Evolutionary conservation across 1,140 invertebrate species (phyloP).

Genomic region (Augochlora pura): DNA sequence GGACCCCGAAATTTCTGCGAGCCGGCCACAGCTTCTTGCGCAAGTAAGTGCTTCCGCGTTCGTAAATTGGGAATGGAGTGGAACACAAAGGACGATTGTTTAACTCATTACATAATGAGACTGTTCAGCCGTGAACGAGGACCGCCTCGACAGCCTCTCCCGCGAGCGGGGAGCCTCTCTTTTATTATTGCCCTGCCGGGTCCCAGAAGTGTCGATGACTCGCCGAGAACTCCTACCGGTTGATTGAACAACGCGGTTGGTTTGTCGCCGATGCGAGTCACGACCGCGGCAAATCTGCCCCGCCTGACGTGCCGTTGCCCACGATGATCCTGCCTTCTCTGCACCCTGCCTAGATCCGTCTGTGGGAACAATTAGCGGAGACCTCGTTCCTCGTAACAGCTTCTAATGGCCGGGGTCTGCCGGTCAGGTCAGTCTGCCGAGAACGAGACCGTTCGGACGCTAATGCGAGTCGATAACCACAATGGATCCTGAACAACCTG

Average conservation of each 20-base stretch:
- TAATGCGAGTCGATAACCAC: slow-evolving; percentile 26
- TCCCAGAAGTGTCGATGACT: slow-evolving; percentile 50
- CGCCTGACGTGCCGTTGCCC: background rate
- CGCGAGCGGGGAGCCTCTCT: slow-evolving; percentile 17
- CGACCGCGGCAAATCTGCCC: slow-evolving; percentile 31
- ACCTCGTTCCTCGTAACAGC: slow-evolving; percentile 13
- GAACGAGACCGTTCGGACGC: background rate
- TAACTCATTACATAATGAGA: slow-evolving; percentile 1
- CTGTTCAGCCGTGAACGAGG: slow-evolving; percentile 28
- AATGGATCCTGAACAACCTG: background rate
- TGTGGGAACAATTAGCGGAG: slow-evolving; percentile 58
- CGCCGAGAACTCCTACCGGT: slow-evolving; percentile 28
- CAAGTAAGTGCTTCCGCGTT: slow-evolving; percentile 8
- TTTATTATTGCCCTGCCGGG: slow-evolving; percentile 2
- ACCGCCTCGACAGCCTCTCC: background rate
- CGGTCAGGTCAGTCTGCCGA: slow-evolving; percentile 3
- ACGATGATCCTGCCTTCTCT: slow-evolving; percentile 6
- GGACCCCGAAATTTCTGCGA: background rate
- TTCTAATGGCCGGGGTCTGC: background rate
- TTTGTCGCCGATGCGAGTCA: slow-evolving; percentile 34
- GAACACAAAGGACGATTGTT: slow-evolving; percentile 13
- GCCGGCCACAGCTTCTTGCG: background rate
- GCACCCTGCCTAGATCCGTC: slow-evolving; percentile 12
- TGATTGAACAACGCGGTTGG: slow-evolving; percentile 25
- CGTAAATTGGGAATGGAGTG: background rate